Evolutionary conservation across 2,888 invertebrate genomes (phyloP).

Genomic region (Ormyrus pomaceus): DNA sequence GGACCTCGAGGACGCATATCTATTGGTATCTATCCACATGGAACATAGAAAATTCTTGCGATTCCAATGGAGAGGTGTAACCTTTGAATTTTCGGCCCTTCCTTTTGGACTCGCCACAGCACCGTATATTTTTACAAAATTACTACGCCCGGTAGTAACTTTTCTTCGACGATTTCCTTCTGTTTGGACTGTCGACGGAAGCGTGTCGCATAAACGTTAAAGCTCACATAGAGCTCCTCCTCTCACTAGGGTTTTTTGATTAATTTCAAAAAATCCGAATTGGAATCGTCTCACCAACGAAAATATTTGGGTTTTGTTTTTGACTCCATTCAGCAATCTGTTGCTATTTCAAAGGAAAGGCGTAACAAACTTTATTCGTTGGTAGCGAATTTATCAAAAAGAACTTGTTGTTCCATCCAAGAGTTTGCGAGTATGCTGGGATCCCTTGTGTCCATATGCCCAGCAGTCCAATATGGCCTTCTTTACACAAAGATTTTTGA

Average conservation of each 20-base stretch:
- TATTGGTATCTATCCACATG: slow-evolving; percentile 21
- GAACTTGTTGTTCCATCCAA: not conserved
- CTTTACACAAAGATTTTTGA: not conserved
- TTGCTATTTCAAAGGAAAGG: not conserved
- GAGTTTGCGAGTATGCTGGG: not conserved
- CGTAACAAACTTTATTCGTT: not conserved
- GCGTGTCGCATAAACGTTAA: slow-evolving; percentile 25
- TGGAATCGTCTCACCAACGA: not conserved
- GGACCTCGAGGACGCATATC: slow-evolving; percentile 47
- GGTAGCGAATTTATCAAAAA: not conserved
- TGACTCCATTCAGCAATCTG: not conserved
- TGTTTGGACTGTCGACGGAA: slow-evolving; percentile 3
- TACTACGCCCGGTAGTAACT: not conserved
- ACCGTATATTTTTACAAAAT: slow-evolving; percentile 44
- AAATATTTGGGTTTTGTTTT: not conserved
- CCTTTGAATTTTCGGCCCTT: slow-evolving; percentile 11
- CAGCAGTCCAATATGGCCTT: not conserved
- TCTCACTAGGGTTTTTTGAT: not conserved
- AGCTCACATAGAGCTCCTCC: slow-evolving; percentile 38
- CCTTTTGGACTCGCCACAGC: too few species aligned
- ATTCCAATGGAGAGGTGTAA: slow-evolving; percentile 30
- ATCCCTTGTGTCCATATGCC: not conserved
- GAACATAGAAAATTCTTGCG: slow-evolving; percentile 34
- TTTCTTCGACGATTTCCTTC: not conserved
- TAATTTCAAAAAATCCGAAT: not conserved